Evolutionary conservation across 2,797 vertebrate genomes (phyloP).

Genomic region (Dendrocincla tyrannina): DNA sequence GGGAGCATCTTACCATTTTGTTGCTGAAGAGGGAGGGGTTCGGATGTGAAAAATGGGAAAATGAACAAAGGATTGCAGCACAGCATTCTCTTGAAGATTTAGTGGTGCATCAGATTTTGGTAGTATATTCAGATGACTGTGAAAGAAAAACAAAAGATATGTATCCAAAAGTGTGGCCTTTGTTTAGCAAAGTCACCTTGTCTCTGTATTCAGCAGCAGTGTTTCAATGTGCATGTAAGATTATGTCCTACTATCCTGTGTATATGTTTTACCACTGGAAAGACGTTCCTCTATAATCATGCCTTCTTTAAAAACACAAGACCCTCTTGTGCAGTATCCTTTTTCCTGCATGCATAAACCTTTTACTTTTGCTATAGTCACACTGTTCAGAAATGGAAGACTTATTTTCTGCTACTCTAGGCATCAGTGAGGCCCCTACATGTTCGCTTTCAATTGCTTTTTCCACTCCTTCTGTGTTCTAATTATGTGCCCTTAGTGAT

Average conservation of each 20-base stretch:
- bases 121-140: not conserved
- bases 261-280: not conserved
- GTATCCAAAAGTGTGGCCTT: not conserved
- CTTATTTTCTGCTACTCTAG: not conserved
- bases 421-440: not conserved
- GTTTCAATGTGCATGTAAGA: not conserved
- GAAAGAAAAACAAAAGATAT: not conserved
- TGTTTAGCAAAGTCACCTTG: not conserved
- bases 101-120: not conserved
- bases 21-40: not conserved
- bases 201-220: not conserved
- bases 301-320: not conserved
- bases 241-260: not conserved
- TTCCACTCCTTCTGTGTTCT: not conserved
- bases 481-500: not conserved
- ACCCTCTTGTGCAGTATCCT: not conserved
- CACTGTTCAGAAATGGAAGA: not conserved
- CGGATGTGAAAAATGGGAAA: not conserved
- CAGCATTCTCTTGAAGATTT: not conserved
- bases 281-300: not conserved
- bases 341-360: not conserved
- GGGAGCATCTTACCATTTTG: conserved; percentile 33
- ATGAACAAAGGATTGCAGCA: not conserved
- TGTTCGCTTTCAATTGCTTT: not conserved
- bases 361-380: not conserved